Base-by-base conservation (phyloP, 2,113 vertebrate species). In the Callithrix jacchus region DNA sequence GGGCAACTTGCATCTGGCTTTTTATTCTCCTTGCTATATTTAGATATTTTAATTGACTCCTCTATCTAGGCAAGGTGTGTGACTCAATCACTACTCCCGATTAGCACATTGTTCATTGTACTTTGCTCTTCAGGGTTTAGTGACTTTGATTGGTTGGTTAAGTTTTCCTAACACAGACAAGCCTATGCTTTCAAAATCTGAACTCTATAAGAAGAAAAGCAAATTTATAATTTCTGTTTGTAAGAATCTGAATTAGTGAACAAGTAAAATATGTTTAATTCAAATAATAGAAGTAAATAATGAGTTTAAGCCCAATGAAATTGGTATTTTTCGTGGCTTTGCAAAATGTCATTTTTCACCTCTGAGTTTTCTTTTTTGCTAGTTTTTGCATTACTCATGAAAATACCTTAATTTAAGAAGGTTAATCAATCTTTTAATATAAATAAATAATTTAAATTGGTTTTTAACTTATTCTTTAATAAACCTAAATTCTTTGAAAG, bases 401-500 rank as follows among this genome's bases (percentile, higher is more conserved):
- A 91, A 93, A 42, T 92, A 58, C 30, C 71, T 35, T 23, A 92
- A 74, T 90, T 83, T n/a, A 87, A 88, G 66, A 95, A 97, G 87
- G 95, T 98, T 97, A 98, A 97, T 97, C 94, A 49, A 79, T 84
- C 73, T 96, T 45, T 98, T 98, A 97, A 73, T 88, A 87, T 87
- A 80, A 86, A 52, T 47, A 97, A 98, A 98, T 97, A 93, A 42
- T 85, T 73, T 64, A 96, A 94, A 49, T 90, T 88, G 68, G 0
- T 92, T 95, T 91, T 88, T 56, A 88, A 90, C 14, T 90, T 96
- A 91, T 94, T 56, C 52, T 93, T 96, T 89, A 47, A 64, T 84
- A 45, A 91, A 87, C 20, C 56, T 14, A 86, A 21, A 71, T 14
- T 66, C 16, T 91, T 27, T 56, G 74, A 73, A 66, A 49, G 21